These are phyloP conservation scores for Bombyx huttoni DNA, from an alignment of 2,888 invertebrate species.

Conservation along the genomic window DNA sequence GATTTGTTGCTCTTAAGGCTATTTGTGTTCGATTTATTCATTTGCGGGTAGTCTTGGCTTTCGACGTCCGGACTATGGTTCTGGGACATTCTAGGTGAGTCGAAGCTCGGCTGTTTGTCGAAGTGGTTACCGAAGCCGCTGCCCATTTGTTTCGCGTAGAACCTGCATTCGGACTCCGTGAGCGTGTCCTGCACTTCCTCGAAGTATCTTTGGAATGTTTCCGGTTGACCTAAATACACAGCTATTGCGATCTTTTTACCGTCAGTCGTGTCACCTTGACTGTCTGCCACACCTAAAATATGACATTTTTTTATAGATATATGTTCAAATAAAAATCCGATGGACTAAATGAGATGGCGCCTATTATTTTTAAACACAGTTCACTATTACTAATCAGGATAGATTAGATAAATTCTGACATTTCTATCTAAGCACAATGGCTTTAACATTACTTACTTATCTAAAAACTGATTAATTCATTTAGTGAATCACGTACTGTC, in stretches of 20 bases:
- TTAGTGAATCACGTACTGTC: too few species aligned
- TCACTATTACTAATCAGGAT: too few species aligned
- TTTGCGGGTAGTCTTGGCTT: constrained; percentile 52
- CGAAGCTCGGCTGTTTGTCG: constrained; percentile 62
- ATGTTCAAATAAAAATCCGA: constrained; percentile 1
- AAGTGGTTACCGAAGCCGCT: constrained; percentile 59
- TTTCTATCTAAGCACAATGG: too few species aligned
- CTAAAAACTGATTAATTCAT: too few species aligned
- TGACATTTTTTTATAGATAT: constrained; percentile 10
- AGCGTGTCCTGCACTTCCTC: constrained; percentile 78
- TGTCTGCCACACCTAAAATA: constrained; percentile 65
- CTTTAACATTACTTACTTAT: too few species aligned
- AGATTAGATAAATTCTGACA: too few species aligned
- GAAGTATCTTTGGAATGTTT: constrained; percentile 79
- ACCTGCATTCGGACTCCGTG: constrained; percentile 74
- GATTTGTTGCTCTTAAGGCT: constrained; percentile 72
- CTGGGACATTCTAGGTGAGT: constrained; percentile 57
- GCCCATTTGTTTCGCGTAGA: constrained; percentile 66
- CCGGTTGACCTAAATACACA: constrained; percentile 88
- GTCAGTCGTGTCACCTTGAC: constrained; percentile 79
- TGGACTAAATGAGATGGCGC: too few species aligned
- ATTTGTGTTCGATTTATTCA: constrained; percentile 67
- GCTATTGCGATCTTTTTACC: constrained; percentile 91
- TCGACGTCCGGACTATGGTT: constrained; percentile 61
- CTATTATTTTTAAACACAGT: too few species aligned